These are phyloP conservation scores for Aphidius gifuensis DNA, from an alignment of 1,140 invertebrate species.

Conservation along the genomic window DNA sequence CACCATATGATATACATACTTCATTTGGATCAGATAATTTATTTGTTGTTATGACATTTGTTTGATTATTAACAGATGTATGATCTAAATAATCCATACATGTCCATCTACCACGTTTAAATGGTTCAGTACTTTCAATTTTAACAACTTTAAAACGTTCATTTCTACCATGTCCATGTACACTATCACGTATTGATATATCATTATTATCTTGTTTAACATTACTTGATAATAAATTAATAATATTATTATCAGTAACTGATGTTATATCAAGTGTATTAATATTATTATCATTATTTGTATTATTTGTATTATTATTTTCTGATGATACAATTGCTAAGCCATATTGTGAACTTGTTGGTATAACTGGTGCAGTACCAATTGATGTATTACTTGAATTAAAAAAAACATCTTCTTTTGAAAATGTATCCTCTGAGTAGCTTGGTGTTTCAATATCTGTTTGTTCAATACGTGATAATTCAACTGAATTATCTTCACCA, in stretches of 20 bases:
- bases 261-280: conserved; percentile 59
- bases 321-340: conserved; percentile 71
- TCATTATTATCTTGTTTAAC: conserved; percentile 60
- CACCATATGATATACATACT: conserved; percentile 54
- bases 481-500: conserved; percentile 74
- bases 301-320: conserved; percentile 59
- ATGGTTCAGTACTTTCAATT: conserved; percentile 92
- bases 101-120: conserved; percentile 88
- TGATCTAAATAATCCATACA: conserved; percentile 95
- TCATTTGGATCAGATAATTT: conserved; percentile 51
- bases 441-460: conserved; percentile 80
- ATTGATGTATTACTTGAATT: conserved; percentile 71
- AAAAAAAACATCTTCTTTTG: conserved; percentile 78
- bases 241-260: conserved; percentile 55
- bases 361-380: conserved; percentile 76
- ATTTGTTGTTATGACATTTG: conserved; percentile 43
- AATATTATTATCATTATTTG: conserved; percentile 61
- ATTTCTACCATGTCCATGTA: conserved; percentile 71
- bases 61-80: conserved; percentile 60
- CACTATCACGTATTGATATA: conserved; percentile 58
- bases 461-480: conserved; percentile 77
- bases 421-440: conserved; percentile 80
- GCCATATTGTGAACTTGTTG: conserved; percentile 79
- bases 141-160: conserved; percentile 94
- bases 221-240: conserved; percentile 51